Base-by-base conservation (phyloP, 2,113 vertebrate species). In the Tringa solitaria region DNA sequence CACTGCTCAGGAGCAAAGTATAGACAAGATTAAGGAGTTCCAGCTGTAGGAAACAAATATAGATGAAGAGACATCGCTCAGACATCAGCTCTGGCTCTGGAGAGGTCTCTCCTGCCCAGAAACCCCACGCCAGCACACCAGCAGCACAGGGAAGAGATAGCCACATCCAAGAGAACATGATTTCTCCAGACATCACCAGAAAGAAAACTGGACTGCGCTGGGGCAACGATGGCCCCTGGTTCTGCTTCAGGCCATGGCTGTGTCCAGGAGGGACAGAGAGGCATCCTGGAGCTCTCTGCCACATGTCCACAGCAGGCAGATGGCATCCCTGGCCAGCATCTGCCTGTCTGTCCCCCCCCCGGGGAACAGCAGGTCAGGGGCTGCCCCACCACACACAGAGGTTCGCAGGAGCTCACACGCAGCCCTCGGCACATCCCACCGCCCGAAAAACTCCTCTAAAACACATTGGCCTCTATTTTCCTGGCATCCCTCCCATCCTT, bases 401-500 rank as follows among this genome's bases (percentile, higher is more conserved):
- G 27, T 21, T 48, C 6, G 60, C 11, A 28, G 56, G 39, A 28
- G 46, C 37, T 68, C n/a, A 5, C 48, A 16, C 26, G 4, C 56
- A 23, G 54, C 78, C 18, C 77, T 45, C 5, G 0, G 39, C 51
- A 32, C 59, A 6, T 21, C 3, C 35, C 30, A 0, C 43, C 30
- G 24, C 30, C 30, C 24, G 0, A 15, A 48, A 18, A 22, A 33
- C 61, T 20, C n/a, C 76, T 20, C 67, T 26, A 21, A 54, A 48
- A 13, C 51, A 9, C 30, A 2, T 2, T 2, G 13, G 17, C 8
- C 24, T 3, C 0, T 6, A 5, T 51, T 26, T 17, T 27, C 46
- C 73, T 2, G 0, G 26, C 37, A 9, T 14, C 33, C n/a, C 14
- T 56, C 18, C 0, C 13, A 10, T 19, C 53, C 60, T 18, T 24